Conservation (phyloP, 2,113 vertebrate species). For the Strix aluco region DNA sequence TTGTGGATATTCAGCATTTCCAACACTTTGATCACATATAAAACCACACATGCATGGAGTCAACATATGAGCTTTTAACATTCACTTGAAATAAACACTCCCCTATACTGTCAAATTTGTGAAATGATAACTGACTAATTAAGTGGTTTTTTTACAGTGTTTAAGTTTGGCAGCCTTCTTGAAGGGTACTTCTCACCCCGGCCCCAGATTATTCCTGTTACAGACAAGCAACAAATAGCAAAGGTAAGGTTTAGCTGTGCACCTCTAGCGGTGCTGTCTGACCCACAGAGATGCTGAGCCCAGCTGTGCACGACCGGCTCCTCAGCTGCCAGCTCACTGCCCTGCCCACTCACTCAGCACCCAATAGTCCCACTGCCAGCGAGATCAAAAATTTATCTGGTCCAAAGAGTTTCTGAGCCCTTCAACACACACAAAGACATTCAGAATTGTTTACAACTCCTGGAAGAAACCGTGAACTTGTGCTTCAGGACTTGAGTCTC, state of each 20-base stretch:
- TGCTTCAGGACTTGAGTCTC: not conserved
- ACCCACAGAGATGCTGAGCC: not conserved
- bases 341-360: not conserved
- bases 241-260: not conserved
- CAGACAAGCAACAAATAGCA: not conserved
- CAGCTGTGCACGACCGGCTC: too few relatives aligned
- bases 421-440: not conserved
- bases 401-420: not conserved
- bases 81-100: not conserved
- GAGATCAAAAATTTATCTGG: not conserved
- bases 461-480: not conserved
- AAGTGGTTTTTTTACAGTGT: not conserved
- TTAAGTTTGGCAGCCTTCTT: not conserved
- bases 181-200: not conserved
- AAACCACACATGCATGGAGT: not conserved
- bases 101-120: not conserved
- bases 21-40: not conserved
- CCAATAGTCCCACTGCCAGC: accelerated
- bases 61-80: not conserved
- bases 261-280: too few relatives aligned
- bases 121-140: not conserved
- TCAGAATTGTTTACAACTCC: not conserved
- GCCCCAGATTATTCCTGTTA: not conserved
- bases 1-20: not conserved
- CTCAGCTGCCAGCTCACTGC: not conserved